Evolutionary conservation across 2,113 vertebrate genomes (phyloP), one percentile per base, ranked within the genome.

Genomic region (Neopipo cinnamomea): DNA sequence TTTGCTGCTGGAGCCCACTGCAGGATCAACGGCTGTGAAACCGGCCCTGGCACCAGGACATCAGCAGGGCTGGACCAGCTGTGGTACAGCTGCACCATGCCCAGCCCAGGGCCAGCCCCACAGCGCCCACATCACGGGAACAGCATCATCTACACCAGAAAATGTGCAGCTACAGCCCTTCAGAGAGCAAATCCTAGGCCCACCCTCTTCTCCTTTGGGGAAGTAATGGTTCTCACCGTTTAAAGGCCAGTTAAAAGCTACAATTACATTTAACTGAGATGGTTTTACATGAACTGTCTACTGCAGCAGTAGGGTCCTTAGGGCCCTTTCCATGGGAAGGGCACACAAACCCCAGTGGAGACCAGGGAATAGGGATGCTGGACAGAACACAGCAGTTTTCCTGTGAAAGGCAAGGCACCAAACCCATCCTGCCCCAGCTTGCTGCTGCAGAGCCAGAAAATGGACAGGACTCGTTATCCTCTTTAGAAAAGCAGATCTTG

Each of bases 1-100:
- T 91, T 82, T 94, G 93, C 94, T 95, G 94, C 93, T 91, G 95
- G 91, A 95, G 88, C 77, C 81, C 1, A 4, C 73, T 67, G 89
- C 73, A 58, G 84, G 65, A 82, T 67, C 35, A 22, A 88, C 31
- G 73, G 94, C 92, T 76, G 75, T 0, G 0, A 86, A 89, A 88
- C 37, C 17, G 0, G 77, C 70, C 27, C 95, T 94, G 89, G 91
- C 96, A 89, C 61, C 41, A 5, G 70, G 65, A 47, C 70, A 61
- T 39, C 50, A 35, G 76, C 86, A 18, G 52, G 50, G 68, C 85
- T 80, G 93, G 83, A 67, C 50, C 33, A 6, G 25, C 58, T 70
- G 52, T 5, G 14, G 21, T 3, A 14, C 95, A 92, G 87, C 93
- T 91, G 93, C 84, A 59, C 56, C 39, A 1, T 16, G 41, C 55